phyloP scores from a whole-genome alignment of 2,888 invertebrate species.

The Pomacea canaliculata region DNA sequence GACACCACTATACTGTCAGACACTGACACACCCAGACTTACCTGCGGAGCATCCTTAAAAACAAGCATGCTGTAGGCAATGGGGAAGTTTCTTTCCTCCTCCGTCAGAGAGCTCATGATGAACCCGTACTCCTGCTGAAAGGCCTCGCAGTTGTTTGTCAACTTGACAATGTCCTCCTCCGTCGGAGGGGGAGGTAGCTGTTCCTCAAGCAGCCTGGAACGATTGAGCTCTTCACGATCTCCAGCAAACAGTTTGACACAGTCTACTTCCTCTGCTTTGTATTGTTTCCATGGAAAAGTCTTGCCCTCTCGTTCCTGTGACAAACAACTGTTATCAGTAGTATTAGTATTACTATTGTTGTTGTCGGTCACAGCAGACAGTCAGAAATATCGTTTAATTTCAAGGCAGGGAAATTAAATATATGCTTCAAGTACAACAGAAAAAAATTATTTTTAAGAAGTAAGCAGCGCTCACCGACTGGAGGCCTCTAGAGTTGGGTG shows the following conservation, averaged over 20 bases:
- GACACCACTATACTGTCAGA: too few species aligned
- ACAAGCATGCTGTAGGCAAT: constrained; percentile 57
- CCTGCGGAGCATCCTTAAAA: constrained; percentile 51
- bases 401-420: too few species aligned
- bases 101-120: constrained; percentile 36
- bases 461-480: too few species aligned
- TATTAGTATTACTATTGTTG: too few species aligned
- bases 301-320: too few species aligned
- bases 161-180: not conserved
- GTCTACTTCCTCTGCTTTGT: constrained; percentile 2
- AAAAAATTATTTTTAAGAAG: too few species aligned
- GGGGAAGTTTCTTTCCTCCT: constrained; percentile 48
- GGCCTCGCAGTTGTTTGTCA: not conserved
- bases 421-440: too few species aligned
- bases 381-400: too few species aligned
- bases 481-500: too few species aligned
- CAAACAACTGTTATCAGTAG: too few species aligned
- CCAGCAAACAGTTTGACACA: constrained; percentile 10
- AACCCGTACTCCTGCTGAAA: constrained; percentile 29
- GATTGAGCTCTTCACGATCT: not conserved
- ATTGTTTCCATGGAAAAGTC: constrained; percentile 9
- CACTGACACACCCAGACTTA: not conserved
- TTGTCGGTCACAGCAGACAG: too few species aligned
- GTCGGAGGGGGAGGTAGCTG: not conserved
- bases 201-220: not conserved